Evolutionary conservation across 2,797 vertebrate species (phyloP).

Genomic region (Centropyge bicolor): DNA sequence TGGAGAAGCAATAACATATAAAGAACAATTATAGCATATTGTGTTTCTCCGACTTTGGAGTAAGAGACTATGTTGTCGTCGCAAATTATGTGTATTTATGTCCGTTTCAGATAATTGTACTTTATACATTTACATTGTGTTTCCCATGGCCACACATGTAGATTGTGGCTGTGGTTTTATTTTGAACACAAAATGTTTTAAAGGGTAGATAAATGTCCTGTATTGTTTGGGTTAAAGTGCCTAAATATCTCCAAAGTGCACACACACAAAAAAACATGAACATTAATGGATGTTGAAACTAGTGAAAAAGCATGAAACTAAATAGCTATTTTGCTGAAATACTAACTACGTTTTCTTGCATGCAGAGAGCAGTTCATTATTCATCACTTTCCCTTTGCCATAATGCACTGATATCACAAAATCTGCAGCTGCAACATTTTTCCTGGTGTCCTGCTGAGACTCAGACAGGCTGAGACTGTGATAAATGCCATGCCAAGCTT

Average conservation of each 20-base stretch:
- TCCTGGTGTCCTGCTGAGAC: constrained; percentile 6
- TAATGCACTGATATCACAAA: constrained; percentile 29
- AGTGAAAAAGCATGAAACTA: constrained; percentile 7
- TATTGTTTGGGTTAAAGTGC: too few relatives aligned
- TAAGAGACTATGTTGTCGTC: not conserved
- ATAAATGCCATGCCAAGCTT: constrained; percentile 30
- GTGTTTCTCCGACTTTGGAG: not conserved
- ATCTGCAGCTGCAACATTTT: constrained; percentile 55
- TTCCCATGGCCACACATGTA: not conserved
- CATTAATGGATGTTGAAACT: constrained; percentile 15
- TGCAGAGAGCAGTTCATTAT: constrained; percentile 13
- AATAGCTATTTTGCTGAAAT: constrained; percentile 9
- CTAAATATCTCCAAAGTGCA: not conserved
- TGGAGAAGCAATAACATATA: not conserved
- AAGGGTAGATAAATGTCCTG: not conserved
- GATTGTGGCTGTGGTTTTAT: not conserved
- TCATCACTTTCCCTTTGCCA: not conserved
- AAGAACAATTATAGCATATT: not conserved
- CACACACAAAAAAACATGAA: not conserved
- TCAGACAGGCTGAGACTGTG: constrained; percentile 13
- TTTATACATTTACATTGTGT: not conserved
- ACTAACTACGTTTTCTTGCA: constrained; percentile 1
- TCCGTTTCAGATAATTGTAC: not conserved
- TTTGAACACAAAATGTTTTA: not conserved
- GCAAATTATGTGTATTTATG: not conserved